A percentile compares a stretch with the other conserved stretches of the same genome.
Evolutionary conservation across 2,113 vertebrate species (phyloP).

Genomic region (Acanthisitta chloris): DNA sequence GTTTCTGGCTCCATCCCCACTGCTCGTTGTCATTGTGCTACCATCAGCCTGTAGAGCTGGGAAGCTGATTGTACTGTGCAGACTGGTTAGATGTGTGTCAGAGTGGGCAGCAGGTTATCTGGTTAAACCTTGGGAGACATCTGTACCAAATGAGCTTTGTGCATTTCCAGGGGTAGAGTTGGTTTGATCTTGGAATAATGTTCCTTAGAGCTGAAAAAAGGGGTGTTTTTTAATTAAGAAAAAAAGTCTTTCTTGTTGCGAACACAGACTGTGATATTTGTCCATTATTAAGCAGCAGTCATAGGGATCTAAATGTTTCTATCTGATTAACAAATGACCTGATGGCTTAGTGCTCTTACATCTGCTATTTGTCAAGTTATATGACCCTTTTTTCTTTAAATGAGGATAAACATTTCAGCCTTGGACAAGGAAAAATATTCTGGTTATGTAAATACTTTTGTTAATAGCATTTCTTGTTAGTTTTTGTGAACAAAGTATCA

Average conservation of each 20-base stretch:
- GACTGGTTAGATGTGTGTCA: fast-evolving
- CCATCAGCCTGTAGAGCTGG: neutral
- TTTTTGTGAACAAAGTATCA: neutral
- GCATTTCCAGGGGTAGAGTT: neutral
- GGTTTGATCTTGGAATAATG: neutral
- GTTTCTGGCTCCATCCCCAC: neutral
- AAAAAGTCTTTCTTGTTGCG: neutral
- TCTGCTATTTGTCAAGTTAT: neutral
- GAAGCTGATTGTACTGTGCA: neutral
- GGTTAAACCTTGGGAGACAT: neutral
- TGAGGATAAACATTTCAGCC: neutral
- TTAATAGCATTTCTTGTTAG: neutral
- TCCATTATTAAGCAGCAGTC: neutral
- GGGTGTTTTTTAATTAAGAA: neutral
- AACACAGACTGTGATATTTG: neutral
- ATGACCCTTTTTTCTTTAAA: neutral
- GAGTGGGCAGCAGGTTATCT: neutral
- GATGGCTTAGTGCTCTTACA: neutral
- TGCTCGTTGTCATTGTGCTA: fast-evolving
- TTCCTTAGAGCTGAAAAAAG: neutral
- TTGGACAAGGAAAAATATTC: neutral
- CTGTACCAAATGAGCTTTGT: neutral
- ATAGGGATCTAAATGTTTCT: neutral
- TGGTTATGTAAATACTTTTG: neutral
- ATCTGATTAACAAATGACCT: neutral